Evolutionary conservation across 2,113 vertebrate genomes (phyloP).

Genomic region (Andinoacara biseriatus): DNA sequence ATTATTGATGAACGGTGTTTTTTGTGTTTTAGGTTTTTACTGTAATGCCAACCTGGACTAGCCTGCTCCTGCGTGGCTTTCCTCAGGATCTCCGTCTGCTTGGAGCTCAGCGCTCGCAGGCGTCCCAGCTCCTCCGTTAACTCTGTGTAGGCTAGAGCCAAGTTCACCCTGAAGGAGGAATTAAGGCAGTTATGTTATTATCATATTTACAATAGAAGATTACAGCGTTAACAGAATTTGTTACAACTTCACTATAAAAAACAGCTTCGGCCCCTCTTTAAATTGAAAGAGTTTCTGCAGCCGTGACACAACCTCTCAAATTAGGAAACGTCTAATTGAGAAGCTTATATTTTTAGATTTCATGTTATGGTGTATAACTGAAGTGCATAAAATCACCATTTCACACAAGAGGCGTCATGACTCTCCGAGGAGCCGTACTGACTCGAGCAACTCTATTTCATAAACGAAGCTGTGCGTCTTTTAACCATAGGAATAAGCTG

Average conservation of each 20-base stretch:
- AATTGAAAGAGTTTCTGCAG: neutral
- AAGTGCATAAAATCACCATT: slow-evolving; percentile 53
- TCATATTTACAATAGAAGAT: slow-evolving; percentile 9
- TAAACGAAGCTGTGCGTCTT: slow-evolving; percentile 22
- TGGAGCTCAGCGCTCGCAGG: slow-evolving; percentile 87
- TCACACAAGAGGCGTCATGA: slow-evolving; percentile 42
- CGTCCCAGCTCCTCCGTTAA: slow-evolving; percentile 93
- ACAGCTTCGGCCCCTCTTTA: neutral
- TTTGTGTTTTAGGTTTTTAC: no score
- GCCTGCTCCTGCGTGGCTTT: slow-evolving; percentile 90
- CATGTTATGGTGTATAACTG: slow-evolving; percentile 39
- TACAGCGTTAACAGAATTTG: neutral
- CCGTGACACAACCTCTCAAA: neutral
- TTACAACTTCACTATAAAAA: neutral
- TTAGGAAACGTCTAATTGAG: slow-evolving; percentile 12
- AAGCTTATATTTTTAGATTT: slow-evolving; percentile 55
- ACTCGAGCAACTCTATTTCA: slow-evolving; percentile 53
- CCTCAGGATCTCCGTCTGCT: slow-evolving; percentile 93
- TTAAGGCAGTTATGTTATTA: slow-evolving; percentile 27
- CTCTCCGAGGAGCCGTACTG: slow-evolving; percentile 43
- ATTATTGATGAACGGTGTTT: neutral
- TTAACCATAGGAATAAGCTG: slow-evolving; percentile 37
- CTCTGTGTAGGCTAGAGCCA: slow-evolving; percentile 97
- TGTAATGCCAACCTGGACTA: slow-evolving; percentile 74
- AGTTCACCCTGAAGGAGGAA: slow-evolving; percentile 86